Base-by-base conservation (phyloP, 2,888 invertebrate species). In the Neoaliturus tenellus region DNA sequence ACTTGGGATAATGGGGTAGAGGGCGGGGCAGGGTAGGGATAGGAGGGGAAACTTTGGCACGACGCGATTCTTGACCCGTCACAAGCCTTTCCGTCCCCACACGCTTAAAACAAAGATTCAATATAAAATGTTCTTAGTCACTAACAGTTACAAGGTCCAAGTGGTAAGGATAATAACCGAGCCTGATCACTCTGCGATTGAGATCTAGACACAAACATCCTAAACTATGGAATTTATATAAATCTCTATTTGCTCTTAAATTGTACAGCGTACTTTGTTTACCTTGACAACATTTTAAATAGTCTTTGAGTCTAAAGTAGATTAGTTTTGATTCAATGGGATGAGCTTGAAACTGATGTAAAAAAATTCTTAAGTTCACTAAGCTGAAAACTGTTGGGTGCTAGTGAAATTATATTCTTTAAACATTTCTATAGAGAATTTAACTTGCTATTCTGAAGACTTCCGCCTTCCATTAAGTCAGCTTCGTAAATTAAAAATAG, bases 41-140 rank as follows among this genome's bases (percentile, higher is more conserved):
- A n/a, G 78, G 33, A 44, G 48, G 78, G 14, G 20, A 33, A 4
- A 78, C 35, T 78, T 55, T 78, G 78, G 48, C 78, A 48, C 78
- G 23, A 48, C 44, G n/a, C n/a, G n/a, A n/a, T n/a, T n/a, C n/a
- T n/a, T n/a, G n/a, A n/a, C n/a, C n/a, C n/a, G n/a, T 35, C 71
- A 39, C 20, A 35, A 71, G 71, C 31, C 35, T 28, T 67, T 62
- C 31, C 62, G 31, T 62, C 62, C 31, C 31, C 25, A 28, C 20
- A n/a, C 10, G 55, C 20, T 55, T n/a, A n/a, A n/a, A n/a, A n/a
- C n/a, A 31, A 4, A 67, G 28, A 62, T 17, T 62, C 14, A 31
- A 62, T 62, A 62, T 5, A 62, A 62, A 44, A 62, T 31, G 20
- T 55, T 17, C 62, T 31, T 62, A 62, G 62, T 8, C 31, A 14